Conservation (phyloP, 1,140 invertebrate genomes). For the Magallana angulata region DNA sequence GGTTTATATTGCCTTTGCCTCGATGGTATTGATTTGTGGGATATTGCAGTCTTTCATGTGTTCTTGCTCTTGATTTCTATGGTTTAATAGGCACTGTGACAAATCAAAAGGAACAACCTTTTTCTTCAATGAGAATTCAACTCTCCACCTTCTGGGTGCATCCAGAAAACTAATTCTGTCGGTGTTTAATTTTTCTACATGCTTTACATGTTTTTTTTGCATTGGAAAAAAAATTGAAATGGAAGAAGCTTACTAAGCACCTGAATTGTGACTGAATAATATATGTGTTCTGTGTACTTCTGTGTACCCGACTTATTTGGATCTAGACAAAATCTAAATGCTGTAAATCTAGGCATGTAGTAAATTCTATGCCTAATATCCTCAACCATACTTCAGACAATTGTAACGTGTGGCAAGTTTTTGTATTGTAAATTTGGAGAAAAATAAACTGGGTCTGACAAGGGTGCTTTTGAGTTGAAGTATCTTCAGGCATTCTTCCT, state of each 20-base stretch:
- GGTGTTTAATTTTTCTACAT: neutral
- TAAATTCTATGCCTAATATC: slow-evolving; percentile 31
- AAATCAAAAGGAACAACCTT: neutral
- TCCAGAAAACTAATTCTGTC: neutral
- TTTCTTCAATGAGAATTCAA: neutral
- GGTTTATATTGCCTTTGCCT: neutral
- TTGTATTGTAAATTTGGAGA: slow-evolving; percentile 28
- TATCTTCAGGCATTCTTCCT: neutral
- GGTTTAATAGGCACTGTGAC: neutral
- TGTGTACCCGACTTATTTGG: neutral
- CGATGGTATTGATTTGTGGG: slow-evolving; percentile 5
- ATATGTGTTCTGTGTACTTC: too few relatives aligned
- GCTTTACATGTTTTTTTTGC: too few relatives aligned
- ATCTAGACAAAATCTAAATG: neutral
- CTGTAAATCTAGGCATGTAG: slow-evolving; percentile 11
- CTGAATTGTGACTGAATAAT: too few relatives aligned
- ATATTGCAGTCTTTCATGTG: neutral
- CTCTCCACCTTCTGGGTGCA: neutral
- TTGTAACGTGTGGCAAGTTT: neutral
- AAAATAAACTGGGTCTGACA: slow-evolving; percentile 9
- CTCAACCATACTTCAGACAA: slow-evolving; percentile 19
- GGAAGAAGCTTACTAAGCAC: too few relatives aligned
- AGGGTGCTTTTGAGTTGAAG: neutral
- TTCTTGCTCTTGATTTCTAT: slow-evolving; percentile 3
- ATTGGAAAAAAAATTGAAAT: too few relatives aligned